Evolutionary conservation across 2,888 invertebrate genomes (phyloP), one percentile per base, ranked within the genome.

Genomic region (Drosophila rellima): DNA sequence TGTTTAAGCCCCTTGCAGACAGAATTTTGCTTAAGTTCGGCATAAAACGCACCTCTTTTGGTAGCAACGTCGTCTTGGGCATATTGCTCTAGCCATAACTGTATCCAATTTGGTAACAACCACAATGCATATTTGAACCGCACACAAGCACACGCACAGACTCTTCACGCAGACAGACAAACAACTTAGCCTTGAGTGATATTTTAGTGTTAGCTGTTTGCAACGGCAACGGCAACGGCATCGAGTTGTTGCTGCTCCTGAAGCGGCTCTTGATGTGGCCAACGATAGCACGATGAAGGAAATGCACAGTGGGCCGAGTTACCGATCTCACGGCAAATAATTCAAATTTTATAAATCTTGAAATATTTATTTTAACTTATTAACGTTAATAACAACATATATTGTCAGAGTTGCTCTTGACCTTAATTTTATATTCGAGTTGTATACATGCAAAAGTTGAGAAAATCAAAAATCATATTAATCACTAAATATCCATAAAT

Each of bases 51-150:
- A 78, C 64, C 80, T 64, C 75, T 64, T 56, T 62, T 11, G 61
- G 62, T 66, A 29, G 70, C 70, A 66, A 29, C 33, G n/a, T 35
- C 20, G 60, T 64, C 66, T 57, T 64, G 67, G 57, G 66, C 70
- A 63, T 55, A 52, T 72, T 77, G 74, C 56, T 61, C 52, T 76
- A 63, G 80, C 70, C 77, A 75, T 82, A 80, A 81, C 84, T 83
- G 82, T 79, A 86, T 83, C 70, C 84, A 86, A 81, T 83, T 83
- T 83, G 87, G 87, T 86, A 86, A 81, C 74, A 83, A 79, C 78
- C 79, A 61, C 84, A 86, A 83, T 80, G 86, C 81, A 82, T 83
- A 82, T 83, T 86, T 86, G 65, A 78, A 65, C 63, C 44, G 70
- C 44, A 35, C 56, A 61, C 51, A 57, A 31, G 50, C 44, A 47